Evolutionary conservation across 2,113 vertebrate species (phyloP), one percentile per base, ranked within the genome.

Genomic region (Eolophus roseicapilla): DNA sequence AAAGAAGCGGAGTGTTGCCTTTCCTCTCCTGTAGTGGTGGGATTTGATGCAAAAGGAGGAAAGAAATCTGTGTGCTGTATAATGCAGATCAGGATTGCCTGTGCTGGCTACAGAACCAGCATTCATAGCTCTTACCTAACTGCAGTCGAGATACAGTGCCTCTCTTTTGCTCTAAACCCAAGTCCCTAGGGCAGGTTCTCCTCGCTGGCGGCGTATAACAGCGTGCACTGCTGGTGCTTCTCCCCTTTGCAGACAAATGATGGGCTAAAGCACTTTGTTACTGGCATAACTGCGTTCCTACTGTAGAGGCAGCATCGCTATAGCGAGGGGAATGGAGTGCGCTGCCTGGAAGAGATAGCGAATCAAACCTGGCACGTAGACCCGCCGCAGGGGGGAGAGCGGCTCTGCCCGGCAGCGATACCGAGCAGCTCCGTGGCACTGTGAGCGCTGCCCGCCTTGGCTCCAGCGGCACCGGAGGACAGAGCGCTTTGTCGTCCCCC

Each of bases 61-160:
- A 57, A 25, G 17, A 17, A 63, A 47, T 28, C 14, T 1, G 7
- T 37, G 53, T 9, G 21, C 76, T 71, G 50, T 57, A 4, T 23
- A 43, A 55, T 16, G 35, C 82, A 37, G 62, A 13, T 9, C 13
- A 14, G 87, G 70, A n/a, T 4, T 75, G 77, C 16, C 24, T 15
- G 0, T 4, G 1, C 13, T 13, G 27, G 28, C 35, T 50, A 1
- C 0, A 7, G 28, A 28, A 35, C 3, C 23, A 12, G 46, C 12
- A 17, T 55, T 69, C 37, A 2, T 43, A 31, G 28, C 13, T 53
- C n/a, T 78, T 35, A 3, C 10, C 37, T 11, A 35, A 41, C 18
- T 88, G 92, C 91, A 94, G 70, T 7, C 0, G 7, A 41, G 68
- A 47, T 23, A 59, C 20, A 21, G 59, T 7, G 35, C 47, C 25